Base-by-base conservation (phyloP, 2,888 invertebrate genomes). In the Cotesia congregata region DNA sequence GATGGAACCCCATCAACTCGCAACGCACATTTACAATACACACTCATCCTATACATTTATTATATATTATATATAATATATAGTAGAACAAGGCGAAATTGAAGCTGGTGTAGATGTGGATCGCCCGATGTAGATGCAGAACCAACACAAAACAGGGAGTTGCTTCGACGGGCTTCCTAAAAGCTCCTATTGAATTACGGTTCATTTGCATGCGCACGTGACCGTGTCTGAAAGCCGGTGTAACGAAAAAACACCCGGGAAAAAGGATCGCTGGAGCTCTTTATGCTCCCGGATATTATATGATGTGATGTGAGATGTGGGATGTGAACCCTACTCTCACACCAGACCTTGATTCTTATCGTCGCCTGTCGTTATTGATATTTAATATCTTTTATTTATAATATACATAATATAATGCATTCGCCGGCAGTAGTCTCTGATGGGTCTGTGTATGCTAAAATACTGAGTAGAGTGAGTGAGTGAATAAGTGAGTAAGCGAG, bases 181-280 rank as follows among this genome's bases (percentile, higher is more conserved):
- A 77, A 81, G 79, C 81, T 79, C 72, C 77, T 80, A 80, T 82
- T 80, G 77, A 79, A 80, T 80, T 80, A 82, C 79, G 67, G 67
- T 72, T 76, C 71, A 76, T 76, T 76, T 72, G 65, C 76, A 76
- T 76, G 72, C 61, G 72, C 72, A 76, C 76, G 76, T 76, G 76
- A 76, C 76, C 76, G 72, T 72, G 65, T 30, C 59, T 30, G 70
- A 70, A 50, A 70, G 70, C 50, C 20, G 50, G 9, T n/a, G 68
- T 68, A 40, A 68, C 59, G 41, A 70, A 68, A 68, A 70, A 70
- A 50, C 70, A 30, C n/a, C 30, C 30, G 70, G 70, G 70, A 12
- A 17, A 50, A 50, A 50, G 50, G 50, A 50, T 50, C 9, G 50
- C 50, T 50, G 50, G 50, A 50, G 50, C 50, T 50, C 50, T 50